These are phyloP conservation scores for Cheilinus undulatus DNA, from an alignment of 2,113 vertebrate species.

Conservation along the genomic window DNA sequence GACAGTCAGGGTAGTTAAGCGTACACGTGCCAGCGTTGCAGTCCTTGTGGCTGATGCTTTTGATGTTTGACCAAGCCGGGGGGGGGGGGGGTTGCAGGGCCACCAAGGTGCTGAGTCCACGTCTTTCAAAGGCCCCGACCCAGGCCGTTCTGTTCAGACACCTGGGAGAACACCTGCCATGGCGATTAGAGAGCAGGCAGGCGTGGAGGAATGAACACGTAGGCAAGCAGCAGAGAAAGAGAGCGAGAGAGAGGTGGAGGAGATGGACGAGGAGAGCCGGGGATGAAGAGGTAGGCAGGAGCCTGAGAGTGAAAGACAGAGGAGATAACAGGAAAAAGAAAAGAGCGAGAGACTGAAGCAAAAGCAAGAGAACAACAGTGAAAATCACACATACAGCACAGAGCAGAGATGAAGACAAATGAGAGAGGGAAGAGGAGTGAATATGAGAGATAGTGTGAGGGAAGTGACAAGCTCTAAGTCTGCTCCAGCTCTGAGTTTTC, in stretches of 20 bases:
- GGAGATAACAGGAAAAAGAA: conserved; percentile 12
- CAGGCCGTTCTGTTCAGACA: conserved; percentile 59
- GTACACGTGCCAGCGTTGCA: conserved; percentile 19
- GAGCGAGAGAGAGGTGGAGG: conserved; percentile 17
- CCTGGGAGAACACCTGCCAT: conserved; percentile 73
- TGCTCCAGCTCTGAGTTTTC: conserved; percentile 3
- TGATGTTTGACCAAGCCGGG: conserved; percentile 7
- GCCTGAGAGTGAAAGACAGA: conserved; percentile 32
- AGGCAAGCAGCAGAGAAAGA: conserved; percentile 57
- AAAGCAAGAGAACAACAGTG: conserved; percentile 22
- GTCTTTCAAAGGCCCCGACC: conserved; percentile 63
- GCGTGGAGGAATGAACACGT: conserved; percentile 56
- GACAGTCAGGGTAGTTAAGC: background rate
- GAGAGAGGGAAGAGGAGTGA: conserved; percentile 22
- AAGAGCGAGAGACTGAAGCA: conserved; percentile 6
- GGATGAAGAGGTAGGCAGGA: conserved; percentile 48
- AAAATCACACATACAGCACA: conserved; percentile 30
- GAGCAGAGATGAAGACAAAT: conserved; percentile 42
- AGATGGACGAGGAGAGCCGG: conserved; percentile 17
- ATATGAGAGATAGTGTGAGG: conserved; percentile 20
- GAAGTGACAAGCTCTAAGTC: conserved; percentile 23
- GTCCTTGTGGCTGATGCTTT: conserved; percentile 23
- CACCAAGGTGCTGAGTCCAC: conserved; percentile 67
- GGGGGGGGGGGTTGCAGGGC: background rate
- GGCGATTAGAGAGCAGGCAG: conserved; percentile 73